phyloP scores from a whole-genome alignment of 1,140 invertebrate genomes.

The Acromyrmex echinatior region DNA sequence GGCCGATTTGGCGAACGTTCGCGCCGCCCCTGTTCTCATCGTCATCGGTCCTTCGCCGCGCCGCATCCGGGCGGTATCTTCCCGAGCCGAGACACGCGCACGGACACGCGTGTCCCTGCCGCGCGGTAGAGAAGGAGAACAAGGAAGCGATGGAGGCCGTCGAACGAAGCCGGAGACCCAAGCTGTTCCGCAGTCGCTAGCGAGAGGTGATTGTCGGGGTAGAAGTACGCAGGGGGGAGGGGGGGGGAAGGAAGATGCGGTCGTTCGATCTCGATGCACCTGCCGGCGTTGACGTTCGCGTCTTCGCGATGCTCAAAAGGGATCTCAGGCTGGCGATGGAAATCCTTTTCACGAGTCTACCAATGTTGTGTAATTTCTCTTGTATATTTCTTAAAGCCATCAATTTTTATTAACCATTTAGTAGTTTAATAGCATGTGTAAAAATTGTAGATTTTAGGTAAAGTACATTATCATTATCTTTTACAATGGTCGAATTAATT shows the following conservation, averaged over 20 bases:
- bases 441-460: constrained; percentile 8
- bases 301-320: constrained; percentile 7
- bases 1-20: constrained; percentile 29
- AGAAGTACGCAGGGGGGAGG: constrained; percentile 14
- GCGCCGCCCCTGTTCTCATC: constrained; percentile 38
- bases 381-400: not conserved
- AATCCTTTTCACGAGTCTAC: not conserved
- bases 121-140: constrained; percentile 55
- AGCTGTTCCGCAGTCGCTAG: constrained; percentile 63
- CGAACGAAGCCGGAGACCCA: constrained; percentile 40
- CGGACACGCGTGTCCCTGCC: constrained; percentile 59
- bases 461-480: not conserved
- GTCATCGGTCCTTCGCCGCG: constrained; percentile 49
- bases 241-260: constrained; percentile 56
- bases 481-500: not conserved
- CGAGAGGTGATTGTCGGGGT: constrained; percentile 19
- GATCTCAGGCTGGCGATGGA: not conserved
- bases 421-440: not conserved
- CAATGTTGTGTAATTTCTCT: not conserved
- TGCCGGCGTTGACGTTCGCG: constrained; percentile 66
- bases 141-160: constrained; percentile 62
- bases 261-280: constrained; percentile 67
- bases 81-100: constrained; percentile 35
- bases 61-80: constrained; percentile 42
- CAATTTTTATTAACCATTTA: constrained; percentile 9